Conservation (phyloP, 1,140 invertebrate species). For the Acyrthosiphon pisum region DNA sequence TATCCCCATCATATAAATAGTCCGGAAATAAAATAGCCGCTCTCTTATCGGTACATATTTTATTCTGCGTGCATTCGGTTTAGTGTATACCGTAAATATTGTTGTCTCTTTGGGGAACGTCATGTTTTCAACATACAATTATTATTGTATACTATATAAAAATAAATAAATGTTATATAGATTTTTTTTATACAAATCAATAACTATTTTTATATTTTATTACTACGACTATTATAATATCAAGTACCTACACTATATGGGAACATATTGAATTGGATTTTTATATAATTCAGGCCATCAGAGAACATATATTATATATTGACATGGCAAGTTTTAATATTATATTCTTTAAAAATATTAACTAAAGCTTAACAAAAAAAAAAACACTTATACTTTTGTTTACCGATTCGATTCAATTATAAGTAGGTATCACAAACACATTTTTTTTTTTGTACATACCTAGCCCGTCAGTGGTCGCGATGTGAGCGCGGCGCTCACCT, state of each 20-base stretch:
- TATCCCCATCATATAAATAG: background rate
- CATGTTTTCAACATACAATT: background rate
- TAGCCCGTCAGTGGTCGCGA: too few relatives aligned
- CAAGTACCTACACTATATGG: background rate
- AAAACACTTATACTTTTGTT: too few relatives aligned
- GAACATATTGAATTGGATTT: background rate
- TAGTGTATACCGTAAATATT: background rate
- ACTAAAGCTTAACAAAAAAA: too few relatives aligned
- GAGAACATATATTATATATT: too few relatives aligned
- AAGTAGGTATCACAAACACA: too few relatives aligned
- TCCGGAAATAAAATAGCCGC: background rate
- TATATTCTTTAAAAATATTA: background rate
- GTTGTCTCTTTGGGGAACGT: background rate
- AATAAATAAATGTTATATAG: background rate
- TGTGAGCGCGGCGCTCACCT: too few relatives aligned
- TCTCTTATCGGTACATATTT: slow-evolving; percentile 10
- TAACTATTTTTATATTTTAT: background rate
- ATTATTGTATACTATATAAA: background rate
- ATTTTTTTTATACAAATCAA: background rate
- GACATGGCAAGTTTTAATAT: too few relatives aligned
- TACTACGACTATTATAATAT: background rate
- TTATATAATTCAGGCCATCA: background rate
- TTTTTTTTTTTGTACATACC: too few relatives aligned
- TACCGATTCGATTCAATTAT: too few relatives aligned
- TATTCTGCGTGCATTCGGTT: background rate